phyloP scores from a whole-genome alignment of 1,140 invertebrate species.

The Homarus americanus region DNA sequence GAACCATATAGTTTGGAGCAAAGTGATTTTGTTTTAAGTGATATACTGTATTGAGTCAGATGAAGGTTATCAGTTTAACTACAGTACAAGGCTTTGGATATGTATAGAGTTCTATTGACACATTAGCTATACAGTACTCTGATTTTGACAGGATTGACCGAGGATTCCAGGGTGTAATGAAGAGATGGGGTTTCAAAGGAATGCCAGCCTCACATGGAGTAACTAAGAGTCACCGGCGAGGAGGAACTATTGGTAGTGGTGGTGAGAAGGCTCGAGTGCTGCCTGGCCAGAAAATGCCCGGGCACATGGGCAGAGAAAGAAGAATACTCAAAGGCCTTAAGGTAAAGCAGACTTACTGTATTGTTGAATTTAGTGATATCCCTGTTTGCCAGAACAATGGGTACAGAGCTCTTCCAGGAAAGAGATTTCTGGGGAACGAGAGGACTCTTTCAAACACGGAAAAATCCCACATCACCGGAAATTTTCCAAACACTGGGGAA shows the following conservation, averaged over 20 bases:
- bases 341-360: conserved; percentile 77
- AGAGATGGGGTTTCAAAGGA: conserved; percentile 96
- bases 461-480: too few species aligned
- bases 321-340: conserved; percentile 85
- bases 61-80: too few species aligned
- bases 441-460: too few species aligned
- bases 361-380: neutral
- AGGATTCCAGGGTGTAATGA: conserved; percentile 99
- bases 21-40: too few species aligned
- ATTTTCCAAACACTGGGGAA: too few species aligned
- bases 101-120: too few species aligned
- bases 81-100: neutral
- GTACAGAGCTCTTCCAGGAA: too few species aligned
- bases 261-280: conserved; percentile 92
- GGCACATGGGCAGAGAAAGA: conserved; percentile 93
- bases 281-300: conserved; percentile 97
- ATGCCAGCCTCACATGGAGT: conserved; percentile 94
- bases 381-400: too few species aligned
- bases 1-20: too few species aligned
- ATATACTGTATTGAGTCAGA: too few species aligned
- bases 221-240: conserved; percentile 96
- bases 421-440: too few species aligned
- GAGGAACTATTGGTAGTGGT: conserved; percentile 90
- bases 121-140: conserved; percentile 8
- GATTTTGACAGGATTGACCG: conserved; percentile 86